Base-by-base conservation (phyloP, 2,888 invertebrate genomes). In the Adineta ricciae region DNA sequence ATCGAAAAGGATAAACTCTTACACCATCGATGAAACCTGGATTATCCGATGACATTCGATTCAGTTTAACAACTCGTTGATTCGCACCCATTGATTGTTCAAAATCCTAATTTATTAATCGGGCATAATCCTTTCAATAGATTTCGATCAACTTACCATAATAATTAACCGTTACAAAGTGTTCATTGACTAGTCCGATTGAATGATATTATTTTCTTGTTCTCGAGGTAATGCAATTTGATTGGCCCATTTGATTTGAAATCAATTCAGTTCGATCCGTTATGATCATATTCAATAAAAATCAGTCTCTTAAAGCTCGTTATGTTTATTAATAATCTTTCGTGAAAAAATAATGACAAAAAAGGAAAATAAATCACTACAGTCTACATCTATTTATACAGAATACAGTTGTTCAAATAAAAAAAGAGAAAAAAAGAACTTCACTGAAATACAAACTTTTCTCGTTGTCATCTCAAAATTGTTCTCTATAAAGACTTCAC, bases 261-360 rank as follows among this genome's bases (percentile, higher is more conserved):
- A 2, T 64, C 27, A 14, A 16, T 27, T 64, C 32, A 27, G 27
- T 50, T 19, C 50, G 50, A 46, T 46, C 11, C 46, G 46, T 46
- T 46, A 46, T 46, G 46, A 8, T 46, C 11, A 11, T 46, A 46
- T 46, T 46, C 46, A 46, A 50, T 19, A 3, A 50, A 16, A 50
- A 50, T 3, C 19, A 50, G 32, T 32, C 14, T 27, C 27, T 64
- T 64, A 64, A 64, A 64, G n/a, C 4, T 36, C 32, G 27, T 19
- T 64, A 32, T 64, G 64, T 64, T 64, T 64, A 64, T 64, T 64
- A 64, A 64, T 32, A 27, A 64, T 64, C 64, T 32, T 64, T 64
- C 64, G 64, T 64, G 64, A 64, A 64, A 64, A 64, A 64, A 64
- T 64, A 64, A 64, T 64, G 32, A 64, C 32, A 64, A 64, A 64